phyloP scores from a whole-genome alignment of 1,140 invertebrate species.

The Argopecten irradians region DNA sequence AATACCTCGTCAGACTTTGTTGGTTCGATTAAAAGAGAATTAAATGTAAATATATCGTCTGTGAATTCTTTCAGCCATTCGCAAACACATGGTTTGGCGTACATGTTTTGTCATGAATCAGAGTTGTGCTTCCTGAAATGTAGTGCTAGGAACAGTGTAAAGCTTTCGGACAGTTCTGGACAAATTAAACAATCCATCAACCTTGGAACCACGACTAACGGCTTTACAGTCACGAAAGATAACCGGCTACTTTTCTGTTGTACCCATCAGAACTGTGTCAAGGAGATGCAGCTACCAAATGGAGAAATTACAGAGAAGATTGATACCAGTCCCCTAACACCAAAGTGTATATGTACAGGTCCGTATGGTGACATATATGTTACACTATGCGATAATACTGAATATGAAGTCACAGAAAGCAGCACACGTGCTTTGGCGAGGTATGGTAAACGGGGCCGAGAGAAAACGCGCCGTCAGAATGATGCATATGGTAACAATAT shows the following conservation, averaged over 20 bases:
- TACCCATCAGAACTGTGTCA: neutral
- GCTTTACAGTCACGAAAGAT: neutral
- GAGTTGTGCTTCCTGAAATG: neutral
- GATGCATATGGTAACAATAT: neutral
- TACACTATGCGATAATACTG: neutral
- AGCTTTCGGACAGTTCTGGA: neutral
- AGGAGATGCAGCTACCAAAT: neutral
- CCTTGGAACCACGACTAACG: neutral
- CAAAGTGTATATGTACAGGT: neutral
- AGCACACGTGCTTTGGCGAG: neutral
- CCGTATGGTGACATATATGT: neutral
- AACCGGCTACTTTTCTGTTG: neutral
- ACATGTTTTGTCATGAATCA: neutral
- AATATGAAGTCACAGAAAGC: neutral
- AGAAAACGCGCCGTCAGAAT: neutral
- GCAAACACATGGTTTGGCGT: neutral
- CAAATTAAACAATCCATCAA: neutral
- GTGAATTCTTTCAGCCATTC: neutral
- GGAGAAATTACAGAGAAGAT: neutral
- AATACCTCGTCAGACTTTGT: neutral
- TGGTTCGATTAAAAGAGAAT: neutral
- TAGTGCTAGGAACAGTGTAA: neutral
- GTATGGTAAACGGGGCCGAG: neutral
- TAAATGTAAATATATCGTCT: neutral
- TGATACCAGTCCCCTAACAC: neutral